phyloP scores from a whole-genome alignment of 2,888 invertebrate species.

The Cantharis flavilabris region DNA sequence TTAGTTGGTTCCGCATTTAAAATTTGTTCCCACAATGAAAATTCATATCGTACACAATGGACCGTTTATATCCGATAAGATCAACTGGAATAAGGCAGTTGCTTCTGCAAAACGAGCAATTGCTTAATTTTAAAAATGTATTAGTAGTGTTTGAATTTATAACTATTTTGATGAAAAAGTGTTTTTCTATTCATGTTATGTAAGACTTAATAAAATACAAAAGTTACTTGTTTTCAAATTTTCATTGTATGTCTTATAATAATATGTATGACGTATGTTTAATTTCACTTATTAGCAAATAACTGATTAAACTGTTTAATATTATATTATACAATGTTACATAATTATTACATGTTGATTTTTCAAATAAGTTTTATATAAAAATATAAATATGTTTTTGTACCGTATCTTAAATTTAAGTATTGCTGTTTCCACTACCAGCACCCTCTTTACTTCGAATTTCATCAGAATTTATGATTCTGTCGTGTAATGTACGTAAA shows the following conservation, averaged over 20 bases:
- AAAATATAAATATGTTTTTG: not conserved
- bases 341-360: not conserved
- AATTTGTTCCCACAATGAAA: conserved; percentile 69
- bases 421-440: not conserved
- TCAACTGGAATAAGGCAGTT: conserved; percentile 50
- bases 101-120: conserved; percentile 3
- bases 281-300: not conserved
- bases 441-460: conserved; percentile 39
- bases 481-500: conserved; percentile 75
- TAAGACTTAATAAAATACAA: not conserved
- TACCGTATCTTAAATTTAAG: not conserved
- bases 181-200: not conserved
- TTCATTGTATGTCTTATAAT: not conserved
- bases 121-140: not conserved
- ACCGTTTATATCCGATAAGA: conserved; percentile 51
- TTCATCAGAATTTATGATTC: conserved; percentile 59
- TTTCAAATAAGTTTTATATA: not conserved
- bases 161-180: no score
- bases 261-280: not conserved
- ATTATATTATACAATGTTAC: not conserved
- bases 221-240: not conserved
- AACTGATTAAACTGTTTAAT: not conserved
- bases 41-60: conserved; percentile 83
- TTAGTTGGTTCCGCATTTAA: conserved; percentile 73
- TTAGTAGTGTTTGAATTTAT: no score